Evolutionary conservation across 2,888 invertebrate genomes (phyloP).

Genomic region (Griposia aprilina): DNA sequence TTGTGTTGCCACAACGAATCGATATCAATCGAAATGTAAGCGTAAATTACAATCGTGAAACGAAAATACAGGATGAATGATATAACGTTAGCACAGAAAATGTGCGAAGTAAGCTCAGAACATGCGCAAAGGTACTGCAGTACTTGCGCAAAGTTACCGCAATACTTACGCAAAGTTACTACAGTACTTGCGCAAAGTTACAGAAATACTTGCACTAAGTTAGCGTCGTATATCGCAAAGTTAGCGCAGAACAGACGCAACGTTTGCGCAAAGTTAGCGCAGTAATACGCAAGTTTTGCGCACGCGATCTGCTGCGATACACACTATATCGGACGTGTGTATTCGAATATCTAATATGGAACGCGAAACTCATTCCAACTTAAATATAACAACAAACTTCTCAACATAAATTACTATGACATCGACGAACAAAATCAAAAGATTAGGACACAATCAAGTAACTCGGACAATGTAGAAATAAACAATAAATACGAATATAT

Average conservation of each 20-base stretch:
- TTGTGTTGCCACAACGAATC: constrained; percentile 49
- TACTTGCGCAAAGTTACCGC: neutral
- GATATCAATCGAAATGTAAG: constrained; percentile 35
- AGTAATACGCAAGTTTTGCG: neutral
- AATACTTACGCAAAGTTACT: neutral
- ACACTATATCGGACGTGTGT: neutral
- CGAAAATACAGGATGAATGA: neutral
- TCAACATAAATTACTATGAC: neutral
- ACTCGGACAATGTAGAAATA: constrained; percentile 56
- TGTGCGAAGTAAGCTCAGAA: neutral
- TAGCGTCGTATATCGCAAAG: too few relatives aligned
- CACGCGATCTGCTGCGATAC: neutral
- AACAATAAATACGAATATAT: constrained; percentile 56
- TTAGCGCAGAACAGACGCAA: too few relatives aligned
- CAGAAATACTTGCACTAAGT: too few relatives aligned
- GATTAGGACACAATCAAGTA: constrained; percentile 15
- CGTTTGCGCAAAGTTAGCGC: too few relatives aligned
- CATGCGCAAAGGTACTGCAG: neutral
- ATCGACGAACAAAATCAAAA: constrained; percentile 13
- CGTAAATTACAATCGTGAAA: constrained; percentile 6
- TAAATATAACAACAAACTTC: constrained; percentile 11
- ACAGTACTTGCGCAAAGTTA: too few relatives aligned
- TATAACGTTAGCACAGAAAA: neutral
- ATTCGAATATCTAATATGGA: neutral
- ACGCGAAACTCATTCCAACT: constrained; percentile 13